Conservation (phyloP, 2,888 invertebrate species). For the Stenichneumon culpator region DNA sequence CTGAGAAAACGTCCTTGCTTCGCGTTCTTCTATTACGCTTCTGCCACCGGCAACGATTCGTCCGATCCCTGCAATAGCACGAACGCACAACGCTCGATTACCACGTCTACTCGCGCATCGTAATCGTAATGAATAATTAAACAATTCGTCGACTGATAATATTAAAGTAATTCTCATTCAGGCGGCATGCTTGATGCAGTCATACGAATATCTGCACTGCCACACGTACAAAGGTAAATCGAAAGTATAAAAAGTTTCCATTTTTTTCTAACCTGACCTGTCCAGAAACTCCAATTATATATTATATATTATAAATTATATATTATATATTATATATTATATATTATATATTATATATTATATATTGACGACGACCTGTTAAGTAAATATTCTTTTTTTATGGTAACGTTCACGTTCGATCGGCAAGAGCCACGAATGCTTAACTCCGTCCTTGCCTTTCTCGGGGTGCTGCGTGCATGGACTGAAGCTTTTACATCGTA, state of each 20-base stretch:
- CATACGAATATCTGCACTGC: not conserved
- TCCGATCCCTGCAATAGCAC: not conserved
- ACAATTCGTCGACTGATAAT: not conserved
- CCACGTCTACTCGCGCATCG: not conserved
- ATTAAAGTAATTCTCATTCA: not conserved
- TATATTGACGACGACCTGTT: not conserved
- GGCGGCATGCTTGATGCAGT: not conserved
- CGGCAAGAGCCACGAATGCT: not conserved
- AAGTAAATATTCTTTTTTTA: not conserved
- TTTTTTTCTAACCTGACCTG: not conserved
- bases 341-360: not conserved
- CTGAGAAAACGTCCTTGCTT: slow-evolving; percentile 52
- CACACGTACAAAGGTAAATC: not conserved
- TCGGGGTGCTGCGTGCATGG: not conserved
- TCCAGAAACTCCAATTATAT: no score
- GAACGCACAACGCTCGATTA: not conserved
- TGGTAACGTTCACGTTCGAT: slow-evolving; percentile 2
- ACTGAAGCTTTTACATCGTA: slow-evolving; percentile 31
- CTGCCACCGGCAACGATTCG: slow-evolving; percentile 11
- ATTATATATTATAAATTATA: not conserved
- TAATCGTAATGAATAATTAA: not conserved
- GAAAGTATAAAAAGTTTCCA: not conserved
- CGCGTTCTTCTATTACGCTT: slow-evolving; percentile 37
- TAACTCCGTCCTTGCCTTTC: slow-evolving; percentile 12
- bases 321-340: not conserved